These are phyloP conservation scores for Drosophila lini DNA, from an alignment of 1,140 invertebrate species.

Conservation along the genomic window DNA sequence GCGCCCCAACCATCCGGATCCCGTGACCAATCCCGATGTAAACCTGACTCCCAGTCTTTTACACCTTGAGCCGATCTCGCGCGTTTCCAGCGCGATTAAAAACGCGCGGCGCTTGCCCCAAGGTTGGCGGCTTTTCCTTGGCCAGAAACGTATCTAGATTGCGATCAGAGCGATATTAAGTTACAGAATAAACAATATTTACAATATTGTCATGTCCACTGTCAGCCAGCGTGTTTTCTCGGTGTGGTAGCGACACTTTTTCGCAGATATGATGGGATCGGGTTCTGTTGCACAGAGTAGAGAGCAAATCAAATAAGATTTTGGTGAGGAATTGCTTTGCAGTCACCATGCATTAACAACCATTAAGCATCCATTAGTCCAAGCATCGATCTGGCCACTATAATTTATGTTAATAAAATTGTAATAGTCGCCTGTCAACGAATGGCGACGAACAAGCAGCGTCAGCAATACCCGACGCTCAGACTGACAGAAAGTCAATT, in stretches of 20 bases:
- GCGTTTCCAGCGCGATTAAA: constrained; percentile 58
- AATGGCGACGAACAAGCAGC: constrained; percentile 61
- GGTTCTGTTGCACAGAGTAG: background rate
- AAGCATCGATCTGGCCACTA: constrained; percentile 33
- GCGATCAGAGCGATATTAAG: constrained; percentile 59
- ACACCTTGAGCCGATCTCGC: constrained; percentile 51
- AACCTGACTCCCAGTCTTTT: constrained; percentile 66
- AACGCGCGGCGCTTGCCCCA: constrained; percentile 44
- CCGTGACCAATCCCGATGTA: constrained; percentile 51
- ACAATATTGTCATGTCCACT: constrained; percentile 61
- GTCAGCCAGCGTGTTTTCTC: constrained; percentile 41
- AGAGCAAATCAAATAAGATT: constrained; percentile 49
- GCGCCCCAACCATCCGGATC: constrained; percentile 17
- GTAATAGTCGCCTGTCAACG: constrained; percentile 64
- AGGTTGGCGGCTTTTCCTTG: constrained; percentile 59
- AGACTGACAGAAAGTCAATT: constrained; percentile 53
- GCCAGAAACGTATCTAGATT: constrained; percentile 34
- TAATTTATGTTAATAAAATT: constrained; percentile 77
- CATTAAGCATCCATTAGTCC: constrained; percentile 62
- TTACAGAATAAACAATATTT: constrained; percentile 56
- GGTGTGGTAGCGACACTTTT: constrained; percentile 14
- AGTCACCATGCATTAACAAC: constrained; percentile 39
- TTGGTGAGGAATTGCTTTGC: constrained; percentile 33
- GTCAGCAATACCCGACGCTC: constrained; percentile 27
- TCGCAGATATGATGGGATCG: constrained; percentile 13